Evolutionary conservation across 2,797 vertebrate species (phyloP).

Genomic region (Paratrypauchen microcephalus): DNA sequence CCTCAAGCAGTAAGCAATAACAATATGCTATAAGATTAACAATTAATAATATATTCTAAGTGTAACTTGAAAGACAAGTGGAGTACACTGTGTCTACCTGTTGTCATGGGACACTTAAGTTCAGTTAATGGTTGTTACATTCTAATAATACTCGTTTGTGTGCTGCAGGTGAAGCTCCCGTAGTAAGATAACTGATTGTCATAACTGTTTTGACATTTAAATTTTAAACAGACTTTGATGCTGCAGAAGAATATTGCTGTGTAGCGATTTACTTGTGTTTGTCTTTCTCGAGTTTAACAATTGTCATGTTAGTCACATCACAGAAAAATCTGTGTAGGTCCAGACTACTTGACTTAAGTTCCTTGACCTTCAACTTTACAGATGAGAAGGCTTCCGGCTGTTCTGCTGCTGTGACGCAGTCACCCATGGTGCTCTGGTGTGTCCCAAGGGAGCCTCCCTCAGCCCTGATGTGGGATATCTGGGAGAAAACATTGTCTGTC

Average conservation of each 20-base stretch:
- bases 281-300: not conserved
- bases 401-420: slow-evolving; percentile 37
- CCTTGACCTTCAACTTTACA: slow-evolving; percentile 51
- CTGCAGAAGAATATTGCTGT: not conserved
- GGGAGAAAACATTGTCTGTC: slow-evolving; percentile 40
- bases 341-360: slow-evolving; percentile 35
- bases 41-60: not conserved
- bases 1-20: not conserved
- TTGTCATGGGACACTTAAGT: not conserved
- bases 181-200: not conserved
- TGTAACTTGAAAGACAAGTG: not conserved
- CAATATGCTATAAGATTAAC: no score
- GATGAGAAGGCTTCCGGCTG: slow-evolving; percentile 37
- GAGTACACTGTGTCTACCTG: not conserved
- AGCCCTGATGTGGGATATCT: slow-evolving; percentile 52
- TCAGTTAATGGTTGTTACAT: not conserved
- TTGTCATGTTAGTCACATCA: slow-evolving; percentile 20
- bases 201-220: not conserved
- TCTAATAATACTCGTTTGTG: not conserved
- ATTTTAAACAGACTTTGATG: not conserved
- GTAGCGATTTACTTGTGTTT: not conserved
- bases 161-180: not conserved
- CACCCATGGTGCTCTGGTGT: slow-evolving; percentile 50
- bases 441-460: slow-evolving; percentile 50
- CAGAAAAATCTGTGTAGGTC: slow-evolving; percentile 20